Conservation (phyloP, 1,140 invertebrate genomes). For the Pinna nobilis region DNA sequence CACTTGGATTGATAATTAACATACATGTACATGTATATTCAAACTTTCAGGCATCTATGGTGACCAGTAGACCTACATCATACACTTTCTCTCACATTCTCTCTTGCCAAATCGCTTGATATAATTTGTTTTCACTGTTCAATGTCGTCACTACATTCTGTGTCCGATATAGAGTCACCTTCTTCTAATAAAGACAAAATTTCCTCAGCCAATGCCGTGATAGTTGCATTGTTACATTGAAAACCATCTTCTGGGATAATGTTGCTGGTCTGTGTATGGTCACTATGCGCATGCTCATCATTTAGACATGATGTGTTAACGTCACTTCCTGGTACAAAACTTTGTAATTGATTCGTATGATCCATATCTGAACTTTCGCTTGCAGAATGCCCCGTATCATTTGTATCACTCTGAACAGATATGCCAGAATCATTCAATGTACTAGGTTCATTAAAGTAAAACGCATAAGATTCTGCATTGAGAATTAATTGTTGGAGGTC, state of each 20-base stretch:
- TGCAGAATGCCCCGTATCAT: neutral
- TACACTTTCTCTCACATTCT: too few relatives aligned
- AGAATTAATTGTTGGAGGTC: conserved; percentile 19
- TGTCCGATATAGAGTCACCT: too few relatives aligned
- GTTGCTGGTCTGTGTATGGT: neutral
- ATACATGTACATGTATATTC: too few relatives aligned
- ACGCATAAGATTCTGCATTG: neutral
- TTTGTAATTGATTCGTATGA: conserved; percentile 5
- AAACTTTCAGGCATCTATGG: too few relatives aligned
- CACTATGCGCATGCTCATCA: neutral
- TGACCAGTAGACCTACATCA: too few relatives aligned
- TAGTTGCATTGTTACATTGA: conserved; percentile 13
- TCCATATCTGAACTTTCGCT: neutral
- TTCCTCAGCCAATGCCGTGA: conserved; percentile 39
- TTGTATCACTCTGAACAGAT: neutral
- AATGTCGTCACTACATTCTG: too few relatives aligned
- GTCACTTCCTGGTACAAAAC: neutral
- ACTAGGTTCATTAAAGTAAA: neutral
- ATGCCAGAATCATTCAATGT: conserved; percentile 11
- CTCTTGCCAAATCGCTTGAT: too few relatives aligned
- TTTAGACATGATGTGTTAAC: neutral
- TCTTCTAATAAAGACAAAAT: conserved; percentile 42
- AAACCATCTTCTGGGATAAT: conserved; percentile 1
- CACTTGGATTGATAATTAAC: too few relatives aligned
- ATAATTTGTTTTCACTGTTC: too few relatives aligned